phyloP scores from a whole-genome alignment of 2,113 vertebrate genomes.

The Gorsachius goisagi region DNA sequence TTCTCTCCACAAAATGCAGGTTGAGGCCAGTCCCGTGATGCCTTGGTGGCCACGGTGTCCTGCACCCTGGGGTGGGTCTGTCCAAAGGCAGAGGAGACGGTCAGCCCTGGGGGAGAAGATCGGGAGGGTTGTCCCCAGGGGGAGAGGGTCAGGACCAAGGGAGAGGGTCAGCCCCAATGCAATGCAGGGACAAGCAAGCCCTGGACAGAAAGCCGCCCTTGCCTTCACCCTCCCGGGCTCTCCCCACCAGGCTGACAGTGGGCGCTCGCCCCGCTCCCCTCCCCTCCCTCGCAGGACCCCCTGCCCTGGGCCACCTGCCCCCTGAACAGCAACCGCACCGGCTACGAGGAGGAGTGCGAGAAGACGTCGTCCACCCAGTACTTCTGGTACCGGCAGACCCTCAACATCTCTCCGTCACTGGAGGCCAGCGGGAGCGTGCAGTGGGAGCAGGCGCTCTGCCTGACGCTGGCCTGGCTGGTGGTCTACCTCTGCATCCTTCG shows the following conservation, averaged over 20 bases:
- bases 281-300: conserved; percentile 71
- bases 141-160: no score
- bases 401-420: conserved; percentile 87
- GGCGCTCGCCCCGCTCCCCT: rapidly evolving
- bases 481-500: conserved; percentile 87
- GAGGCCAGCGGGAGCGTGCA: conserved; percentile 81
- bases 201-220: rapidly evolving
- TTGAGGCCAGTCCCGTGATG: rapidly evolving
- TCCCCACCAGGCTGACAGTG: background rate
- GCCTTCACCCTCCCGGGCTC: background rate
- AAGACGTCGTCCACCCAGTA: conserved; percentile 86
- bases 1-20: background rate
- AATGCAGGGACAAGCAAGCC: background rate
- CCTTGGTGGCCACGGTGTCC: background rate
- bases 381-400: conserved; percentile 92
- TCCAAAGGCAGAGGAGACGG: background rate
- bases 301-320: conserved; percentile 91
- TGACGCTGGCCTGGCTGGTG: conserved; percentile 86
- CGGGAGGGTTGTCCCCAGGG: no score
- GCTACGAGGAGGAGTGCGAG: conserved; percentile 84
- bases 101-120: background rate
- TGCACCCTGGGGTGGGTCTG: background rate
- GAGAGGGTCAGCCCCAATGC: background rate
- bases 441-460: conserved; percentile 83
- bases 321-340: conserved; percentile 80